These are phyloP conservation scores for Apostichopus parvimensis DNA, from an alignment of 35 echinoderm and acorn worm species.

Conservation along the genomic window DNA sequence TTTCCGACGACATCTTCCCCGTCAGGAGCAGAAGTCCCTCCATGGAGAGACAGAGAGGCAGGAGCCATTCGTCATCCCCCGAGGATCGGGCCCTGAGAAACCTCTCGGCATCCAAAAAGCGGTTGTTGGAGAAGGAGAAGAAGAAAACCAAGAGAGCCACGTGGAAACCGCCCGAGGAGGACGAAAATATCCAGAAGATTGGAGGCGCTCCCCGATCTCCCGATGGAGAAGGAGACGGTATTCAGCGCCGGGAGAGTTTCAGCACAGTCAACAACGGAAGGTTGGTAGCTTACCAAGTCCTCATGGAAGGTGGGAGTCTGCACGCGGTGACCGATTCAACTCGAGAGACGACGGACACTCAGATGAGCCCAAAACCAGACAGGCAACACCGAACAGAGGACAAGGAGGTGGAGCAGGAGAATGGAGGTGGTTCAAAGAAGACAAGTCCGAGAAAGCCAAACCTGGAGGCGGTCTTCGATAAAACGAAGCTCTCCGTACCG, in stretches of 20 bases:
- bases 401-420: background rate
- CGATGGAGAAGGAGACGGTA: background rate
- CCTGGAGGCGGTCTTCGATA: background rate
- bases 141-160: background rate
- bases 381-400: background rate
- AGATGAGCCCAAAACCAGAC: background rate
- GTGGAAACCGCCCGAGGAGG: slow-evolving; percentile 53
- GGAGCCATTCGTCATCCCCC: background rate
- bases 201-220: background rate
- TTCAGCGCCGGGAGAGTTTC: background rate
- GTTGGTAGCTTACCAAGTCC: slow-evolving; percentile 14
- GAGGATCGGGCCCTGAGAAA: background rate
- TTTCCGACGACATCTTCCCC: slow-evolving; percentile 22
- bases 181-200: slow-evolving; percentile 31
- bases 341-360: background rate
- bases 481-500: background rate
- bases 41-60: slow-evolving; percentile 20
- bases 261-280: background rate
- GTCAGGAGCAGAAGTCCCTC: slow-evolving; percentile 15
- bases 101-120: slow-evolving; percentile 1
- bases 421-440: background rate
- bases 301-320: background rate
- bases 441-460: background rate
- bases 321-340: background rate
- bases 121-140: slow-evolving; percentile 12